Evolutionary conservation across 1,140 invertebrate genomes (phyloP).

Genomic region (Uloborus diversus): DNA sequence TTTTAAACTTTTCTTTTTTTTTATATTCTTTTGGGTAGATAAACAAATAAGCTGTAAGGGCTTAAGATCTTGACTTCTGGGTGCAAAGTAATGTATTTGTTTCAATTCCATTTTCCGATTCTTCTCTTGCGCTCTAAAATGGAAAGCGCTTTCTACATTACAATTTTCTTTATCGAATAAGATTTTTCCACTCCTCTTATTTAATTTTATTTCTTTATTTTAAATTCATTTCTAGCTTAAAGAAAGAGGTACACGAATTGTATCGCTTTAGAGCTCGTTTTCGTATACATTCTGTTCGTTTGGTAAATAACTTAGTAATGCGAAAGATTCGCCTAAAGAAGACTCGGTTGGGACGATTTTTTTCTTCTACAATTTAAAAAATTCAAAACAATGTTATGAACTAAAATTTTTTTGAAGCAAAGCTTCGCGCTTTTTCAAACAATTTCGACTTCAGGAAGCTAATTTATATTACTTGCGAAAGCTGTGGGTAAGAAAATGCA

Average conservation of each 20-base stretch:
- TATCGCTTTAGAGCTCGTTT: slow-evolving; percentile 12
- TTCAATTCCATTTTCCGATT: slow-evolving; percentile 52
- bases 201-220: slow-evolving; percentile 50
- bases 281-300: slow-evolving; percentile 7
- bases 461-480: no score
- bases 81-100: slow-evolving; percentile 56
- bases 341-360: neutral
- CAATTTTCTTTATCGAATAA: slow-evolving; percentile 15
- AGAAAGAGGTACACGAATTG: slow-evolving; percentile 18
- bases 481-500: no score
- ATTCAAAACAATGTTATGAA: no score
- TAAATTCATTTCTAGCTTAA: slow-evolving; percentile 41
- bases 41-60: slow-evolving; percentile 54
- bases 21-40: slow-evolving; percentile 17
- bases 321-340: no score
- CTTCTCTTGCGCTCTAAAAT: neutral
- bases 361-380: no score
- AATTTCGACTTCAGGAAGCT: no score
- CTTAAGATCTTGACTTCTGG: slow-evolving; percentile 45
- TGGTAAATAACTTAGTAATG: slow-evolving; percentile 20
- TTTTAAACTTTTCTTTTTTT: neutral
- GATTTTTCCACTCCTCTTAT: slow-evolving; percentile 3
- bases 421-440: no score
- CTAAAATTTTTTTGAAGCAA: no score
- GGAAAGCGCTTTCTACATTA: neutral